Conservation (phyloP, 2,888 invertebrate genomes). For the Creontiades dilutus region DNA sequence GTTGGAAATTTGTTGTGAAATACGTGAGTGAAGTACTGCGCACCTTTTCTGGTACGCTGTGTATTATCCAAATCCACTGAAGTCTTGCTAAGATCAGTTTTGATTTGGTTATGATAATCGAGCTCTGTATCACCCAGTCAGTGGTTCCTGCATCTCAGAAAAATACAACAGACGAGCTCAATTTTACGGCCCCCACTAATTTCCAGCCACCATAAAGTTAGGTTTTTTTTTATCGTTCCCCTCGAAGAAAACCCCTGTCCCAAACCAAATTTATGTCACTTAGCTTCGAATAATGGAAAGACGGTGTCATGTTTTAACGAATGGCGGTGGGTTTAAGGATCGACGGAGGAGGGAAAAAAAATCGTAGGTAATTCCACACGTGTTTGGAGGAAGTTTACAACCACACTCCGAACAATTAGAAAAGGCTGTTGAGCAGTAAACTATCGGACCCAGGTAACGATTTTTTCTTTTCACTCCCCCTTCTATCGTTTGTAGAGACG, state of each 20-base stretch:
- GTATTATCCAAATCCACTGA: too few relatives aligned
- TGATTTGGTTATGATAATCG: too few relatives aligned
- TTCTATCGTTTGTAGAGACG: not conserved
- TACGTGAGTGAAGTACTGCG: too few relatives aligned
- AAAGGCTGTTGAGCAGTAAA: not conserved
- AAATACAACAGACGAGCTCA: too few relatives aligned
- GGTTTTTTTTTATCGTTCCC: not conserved
- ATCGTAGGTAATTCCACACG: not conserved
- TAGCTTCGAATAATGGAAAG: not conserved
- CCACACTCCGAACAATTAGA: constrained; percentile 12
- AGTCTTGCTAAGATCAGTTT: too few relatives aligned
- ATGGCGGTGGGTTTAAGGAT: not conserved
- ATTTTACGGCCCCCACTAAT: not conserved
- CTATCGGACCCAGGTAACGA: not conserved
- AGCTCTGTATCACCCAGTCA: too few relatives aligned
- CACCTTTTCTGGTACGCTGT: too few relatives aligned
- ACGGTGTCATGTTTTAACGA: not conserved
- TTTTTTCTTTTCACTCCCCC: not conserved
- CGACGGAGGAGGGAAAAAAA: not conserved
- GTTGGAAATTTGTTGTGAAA: too few relatives aligned
- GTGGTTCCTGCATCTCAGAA: too few relatives aligned
- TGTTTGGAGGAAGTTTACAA: not conserved
- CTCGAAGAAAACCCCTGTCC: not conserved
- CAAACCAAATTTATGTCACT: not conserved
- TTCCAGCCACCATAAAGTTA: not conserved